Evolutionary conservation across 2,113 vertebrate species (phyloP).

Genomic region (Anhinga rufa): DNA sequence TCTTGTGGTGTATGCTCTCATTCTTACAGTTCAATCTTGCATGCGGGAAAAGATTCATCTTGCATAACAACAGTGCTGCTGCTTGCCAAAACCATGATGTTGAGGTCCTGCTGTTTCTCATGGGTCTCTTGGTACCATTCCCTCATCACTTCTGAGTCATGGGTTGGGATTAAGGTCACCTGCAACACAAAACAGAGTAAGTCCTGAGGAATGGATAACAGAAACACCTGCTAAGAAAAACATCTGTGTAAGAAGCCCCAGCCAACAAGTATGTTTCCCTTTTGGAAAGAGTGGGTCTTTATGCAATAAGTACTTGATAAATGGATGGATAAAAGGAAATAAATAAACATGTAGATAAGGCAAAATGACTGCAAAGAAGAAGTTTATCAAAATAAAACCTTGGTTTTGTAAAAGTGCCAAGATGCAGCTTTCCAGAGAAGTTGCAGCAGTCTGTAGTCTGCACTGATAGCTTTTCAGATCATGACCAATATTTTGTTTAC

Average conservation of each 20-base stretch:
- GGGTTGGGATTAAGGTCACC: slow-evolving; percentile 97
- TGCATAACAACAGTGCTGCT: slow-evolving; percentile 99
- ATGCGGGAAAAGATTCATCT: slow-evolving; percentile 98
- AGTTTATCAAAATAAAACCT: not conserved
- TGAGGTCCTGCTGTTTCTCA: slow-evolving; percentile 95
- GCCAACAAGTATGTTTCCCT: not conserved
- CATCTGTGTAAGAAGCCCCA: not conserved
- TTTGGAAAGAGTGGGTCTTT: not conserved
- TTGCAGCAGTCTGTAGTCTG: not conserved
- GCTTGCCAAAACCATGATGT: slow-evolving; percentile 98
- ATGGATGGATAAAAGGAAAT: not conserved
- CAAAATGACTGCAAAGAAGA: not conserved
- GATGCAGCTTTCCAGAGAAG: not conserved
- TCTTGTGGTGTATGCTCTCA: slow-evolving; percentile 55
- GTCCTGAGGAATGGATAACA: not conserved
- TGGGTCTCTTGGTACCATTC: slow-evolving; percentile 99
- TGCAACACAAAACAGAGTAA: slow-evolving; percentile 39
- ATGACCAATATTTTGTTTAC: not conserved
- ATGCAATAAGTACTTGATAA: not conserved
- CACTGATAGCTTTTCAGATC: not conserved
- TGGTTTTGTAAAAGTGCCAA: not conserved
- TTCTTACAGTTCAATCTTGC: slow-evolving; percentile 94
- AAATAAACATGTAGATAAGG: not conserved
- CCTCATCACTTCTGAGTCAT: slow-evolving; percentile 96
- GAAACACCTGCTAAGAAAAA: not conserved